These are phyloP conservation scores for Apodemus speciosus DNA, from an alignment of 2,113 vertebrate genomes.

Conservation along the genomic window DNA sequence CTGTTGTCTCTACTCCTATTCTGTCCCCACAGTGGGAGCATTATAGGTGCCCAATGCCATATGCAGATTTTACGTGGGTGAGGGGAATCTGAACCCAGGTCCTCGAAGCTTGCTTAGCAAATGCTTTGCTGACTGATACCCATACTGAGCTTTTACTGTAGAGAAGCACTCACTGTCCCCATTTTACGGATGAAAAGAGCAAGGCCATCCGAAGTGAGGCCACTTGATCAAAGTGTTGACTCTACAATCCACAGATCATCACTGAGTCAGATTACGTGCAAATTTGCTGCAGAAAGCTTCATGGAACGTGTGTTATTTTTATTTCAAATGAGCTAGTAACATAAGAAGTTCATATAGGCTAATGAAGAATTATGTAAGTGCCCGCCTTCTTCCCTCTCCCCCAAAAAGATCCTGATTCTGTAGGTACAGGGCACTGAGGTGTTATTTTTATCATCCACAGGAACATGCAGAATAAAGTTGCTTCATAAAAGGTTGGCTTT, in stretches of 20 bases:
- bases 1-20: no score
- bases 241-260: not conserved
- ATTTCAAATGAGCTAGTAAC: constrained; percentile 47
- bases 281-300: not conserved
- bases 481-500: constrained; percentile 43
- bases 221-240: not conserved
- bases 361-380: constrained; percentile 55
- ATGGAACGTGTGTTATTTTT: not conserved
- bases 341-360: not conserved
- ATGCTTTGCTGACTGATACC: not conserved
- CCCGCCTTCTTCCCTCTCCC: not conserved
- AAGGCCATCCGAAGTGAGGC: not conserved
- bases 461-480: not conserved
- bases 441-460: constrained; percentile 48
- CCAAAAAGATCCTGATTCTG: constrained; percentile 12
- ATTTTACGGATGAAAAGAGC: constrained; percentile 53
- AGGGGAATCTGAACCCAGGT: not conserved
- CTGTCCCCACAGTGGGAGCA: not conserved
- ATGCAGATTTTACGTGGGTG: not conserved
- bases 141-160: not conserved
- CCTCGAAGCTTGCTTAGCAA: not conserved
- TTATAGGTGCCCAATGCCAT: not conserved
- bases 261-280: not conserved
- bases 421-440: not conserved
- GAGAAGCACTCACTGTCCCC: not conserved